Evolutionary conservation across 2,888 invertebrate species (phyloP), one percentile per base, ranked within the genome.

Genomic region (Lordiphosa fenestrarum): DNA sequence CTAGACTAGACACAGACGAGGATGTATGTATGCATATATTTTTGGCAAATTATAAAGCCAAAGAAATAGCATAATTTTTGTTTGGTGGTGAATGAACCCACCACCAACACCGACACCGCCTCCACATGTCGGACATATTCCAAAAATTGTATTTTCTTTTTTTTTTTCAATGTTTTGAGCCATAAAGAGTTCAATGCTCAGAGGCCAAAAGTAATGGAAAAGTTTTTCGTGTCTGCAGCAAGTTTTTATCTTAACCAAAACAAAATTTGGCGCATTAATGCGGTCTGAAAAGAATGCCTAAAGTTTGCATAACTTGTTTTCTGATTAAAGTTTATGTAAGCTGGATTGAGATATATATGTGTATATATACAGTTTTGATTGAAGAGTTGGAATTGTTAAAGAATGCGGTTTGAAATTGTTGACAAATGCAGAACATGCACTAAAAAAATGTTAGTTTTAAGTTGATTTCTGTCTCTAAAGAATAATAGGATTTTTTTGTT

Each of bases 251-350:
- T 81, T 30, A 30, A 30, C 30, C 68, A 60, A 21, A 30, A 15
- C 15, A 15, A 15, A 53, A 72, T 70, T 65, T 81, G 72, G 64
- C 73, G 82, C 78, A 77, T 71, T 74, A 69, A 71, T 60, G 62
- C 66, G 58, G 61, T 59, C 54, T 30, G 41, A 56, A 63, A 44
- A 33, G 15, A 33, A 44, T 56, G 36, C 25, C 25, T 47, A 48
- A 56, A 56, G 56, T 63, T 56, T 23, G 47, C 35, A 37, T 39
- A 63, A 63, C 63, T 63, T 41, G 64, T 40, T 51, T 48, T 38
- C 50, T 25, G 47, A 50, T 47, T 56, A 37, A 38, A 19, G 19
- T 47, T 47, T 21, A 21, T 10, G 25, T 25, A 12, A 13, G 35
- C 2, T 37, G 13, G n/a, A 40, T n/a, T 48, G 42, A 49, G 42